Conservation (phyloP, 2,113 vertebrate genomes). For the Rhinopomastus cyanomelas region DNA sequence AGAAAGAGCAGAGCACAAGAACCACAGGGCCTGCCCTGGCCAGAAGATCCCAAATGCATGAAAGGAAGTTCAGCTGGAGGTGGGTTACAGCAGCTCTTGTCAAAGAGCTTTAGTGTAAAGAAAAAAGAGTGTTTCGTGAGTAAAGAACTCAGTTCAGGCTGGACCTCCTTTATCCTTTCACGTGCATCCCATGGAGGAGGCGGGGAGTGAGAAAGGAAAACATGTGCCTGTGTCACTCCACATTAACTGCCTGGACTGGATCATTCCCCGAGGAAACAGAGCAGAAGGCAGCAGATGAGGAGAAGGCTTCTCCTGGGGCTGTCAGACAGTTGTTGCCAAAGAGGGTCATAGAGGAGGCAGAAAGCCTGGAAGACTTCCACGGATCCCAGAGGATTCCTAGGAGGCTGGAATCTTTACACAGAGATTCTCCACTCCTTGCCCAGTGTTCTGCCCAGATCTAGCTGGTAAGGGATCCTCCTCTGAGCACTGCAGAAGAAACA, state of each 20-base stretch:
- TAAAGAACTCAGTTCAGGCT: neutral
- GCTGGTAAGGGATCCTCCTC: neutral
- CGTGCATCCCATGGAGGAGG: neutral
- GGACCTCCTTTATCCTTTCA: neutral
- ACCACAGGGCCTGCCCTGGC: neutral
- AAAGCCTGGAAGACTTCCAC: neutral
- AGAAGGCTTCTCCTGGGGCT: neutral
- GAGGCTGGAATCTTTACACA: neutral
- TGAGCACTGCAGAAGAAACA: neutral
- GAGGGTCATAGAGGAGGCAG: neutral
- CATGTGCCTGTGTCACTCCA: neutral
- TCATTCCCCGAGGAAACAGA: accelerated
- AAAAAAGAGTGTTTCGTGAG: neutral
- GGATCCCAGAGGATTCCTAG: neutral
- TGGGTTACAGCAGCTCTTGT: neutral
- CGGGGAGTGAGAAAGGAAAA: neutral
- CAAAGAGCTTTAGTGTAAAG: neutral
- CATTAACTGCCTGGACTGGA: neutral
- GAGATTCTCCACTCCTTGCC: neutral
- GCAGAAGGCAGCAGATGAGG: neutral
- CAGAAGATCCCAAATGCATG: neutral
- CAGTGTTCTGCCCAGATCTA: neutral
- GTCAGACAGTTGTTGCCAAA: neutral
- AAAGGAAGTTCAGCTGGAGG: neutral
- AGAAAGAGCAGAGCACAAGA: neutral